These are phyloP conservation scores for Gephyroberyx darwinii DNA, from an alignment of 2,797 vertebrate genomes.

Conservation along the genomic window DNA sequence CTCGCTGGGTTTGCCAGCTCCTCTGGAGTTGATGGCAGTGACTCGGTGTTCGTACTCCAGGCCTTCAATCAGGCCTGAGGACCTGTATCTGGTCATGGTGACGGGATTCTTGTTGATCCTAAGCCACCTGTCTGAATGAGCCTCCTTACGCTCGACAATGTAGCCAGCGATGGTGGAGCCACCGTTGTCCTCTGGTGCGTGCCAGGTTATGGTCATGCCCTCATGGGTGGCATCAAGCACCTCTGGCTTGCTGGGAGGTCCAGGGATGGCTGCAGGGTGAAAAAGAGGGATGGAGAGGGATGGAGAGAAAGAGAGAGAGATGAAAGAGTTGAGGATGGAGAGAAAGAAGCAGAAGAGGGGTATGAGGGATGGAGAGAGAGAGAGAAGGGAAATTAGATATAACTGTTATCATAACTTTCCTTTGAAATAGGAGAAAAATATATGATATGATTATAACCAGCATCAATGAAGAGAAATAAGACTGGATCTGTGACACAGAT, in stretches of 20 bases:
- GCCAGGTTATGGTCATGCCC: slow-evolving; percentile 98
- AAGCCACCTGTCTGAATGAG: slow-evolving; percentile 93
- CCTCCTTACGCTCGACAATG: slow-evolving; percentile 96
- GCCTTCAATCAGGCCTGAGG: slow-evolving; percentile 95
- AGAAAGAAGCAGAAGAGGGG: neutral
- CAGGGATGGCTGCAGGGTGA: slow-evolving; percentile 85
- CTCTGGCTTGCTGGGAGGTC: slow-evolving; percentile 91
- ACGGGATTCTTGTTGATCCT: slow-evolving; percentile 94
- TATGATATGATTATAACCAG: neutral
- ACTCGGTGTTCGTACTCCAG: slow-evolving; percentile 95
- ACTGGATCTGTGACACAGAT: neutral
- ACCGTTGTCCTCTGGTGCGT: slow-evolving; percentile 91
- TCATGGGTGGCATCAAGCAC: slow-evolving; percentile 94
- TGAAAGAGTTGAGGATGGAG: neutral
- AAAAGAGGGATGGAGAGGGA: neutral
- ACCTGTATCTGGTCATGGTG: slow-evolving; percentile 97
- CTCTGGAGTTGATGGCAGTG: slow-evolving; percentile 96
- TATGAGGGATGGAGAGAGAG: neutral
- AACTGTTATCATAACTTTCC: neutral
- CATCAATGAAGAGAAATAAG: neutral
- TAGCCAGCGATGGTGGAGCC: slow-evolving; percentile 95
- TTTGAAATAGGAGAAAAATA: neutral
- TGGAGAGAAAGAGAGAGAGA: neutral
- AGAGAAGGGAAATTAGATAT: slow-evolving; percentile 5
- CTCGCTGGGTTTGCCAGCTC: slow-evolving; percentile 91